phyloP scores from a whole-genome alignment of 2,888 invertebrate genomes.

The Latrodectus elegans region DNA sequence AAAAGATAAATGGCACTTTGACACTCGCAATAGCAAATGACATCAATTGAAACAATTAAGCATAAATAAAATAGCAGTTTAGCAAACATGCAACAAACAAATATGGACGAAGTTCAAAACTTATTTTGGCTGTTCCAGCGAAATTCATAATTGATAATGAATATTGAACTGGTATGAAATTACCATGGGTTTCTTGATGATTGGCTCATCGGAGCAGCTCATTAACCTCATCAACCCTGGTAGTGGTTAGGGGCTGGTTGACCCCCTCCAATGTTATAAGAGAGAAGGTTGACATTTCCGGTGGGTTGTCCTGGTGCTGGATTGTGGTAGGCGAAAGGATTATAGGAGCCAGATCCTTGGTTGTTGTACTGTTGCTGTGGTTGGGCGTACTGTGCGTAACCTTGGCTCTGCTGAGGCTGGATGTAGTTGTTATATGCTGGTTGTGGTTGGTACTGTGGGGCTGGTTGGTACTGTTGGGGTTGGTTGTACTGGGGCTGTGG shows the following conservation, averaged over 20 bases:
- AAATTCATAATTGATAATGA: too few species aligned
- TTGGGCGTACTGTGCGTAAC: constrained; percentile 46
- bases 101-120: too few species aligned
- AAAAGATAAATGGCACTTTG: too few species aligned
- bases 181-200: too few species aligned
- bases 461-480: constrained; percentile 17
- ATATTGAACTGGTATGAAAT: too few species aligned
- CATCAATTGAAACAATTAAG: too few species aligned
- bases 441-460: constrained; percentile 45
- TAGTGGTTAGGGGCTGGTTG: constrained; percentile 35
- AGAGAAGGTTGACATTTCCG: constrained; percentile 31
- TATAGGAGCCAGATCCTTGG: constrained; percentile 47
- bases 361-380: constrained; percentile 38
- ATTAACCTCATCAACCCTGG: constrained; percentile 46
- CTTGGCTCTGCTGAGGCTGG: constrained; percentile 47
- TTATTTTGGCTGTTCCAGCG: too few species aligned
- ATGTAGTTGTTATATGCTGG: constrained; percentile 59
- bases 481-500: constrained; percentile 53
- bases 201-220: too few species aligned
- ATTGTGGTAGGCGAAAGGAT: constrained; percentile 54
- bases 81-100: too few species aligned
- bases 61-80: too few species aligned
- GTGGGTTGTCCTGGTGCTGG: constrained; percentile 40
- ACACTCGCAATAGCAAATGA: too few species aligned
- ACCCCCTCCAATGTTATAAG: constrained; percentile 57